Conservation (phyloP, 2,113 vertebrate species). For the Illadopsis cleaveri region DNA sequence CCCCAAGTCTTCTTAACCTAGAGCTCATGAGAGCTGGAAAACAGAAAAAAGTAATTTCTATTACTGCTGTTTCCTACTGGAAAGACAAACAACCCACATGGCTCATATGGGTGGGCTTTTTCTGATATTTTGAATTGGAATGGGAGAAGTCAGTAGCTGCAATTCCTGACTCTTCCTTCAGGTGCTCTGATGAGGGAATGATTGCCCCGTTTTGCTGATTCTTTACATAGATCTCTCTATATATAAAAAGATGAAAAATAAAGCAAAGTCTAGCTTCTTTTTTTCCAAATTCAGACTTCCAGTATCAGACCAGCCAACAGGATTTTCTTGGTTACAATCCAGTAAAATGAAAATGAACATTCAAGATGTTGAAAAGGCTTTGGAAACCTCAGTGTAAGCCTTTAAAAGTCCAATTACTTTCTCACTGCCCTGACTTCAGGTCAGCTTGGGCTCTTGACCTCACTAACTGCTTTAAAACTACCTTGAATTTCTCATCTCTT, state of each 20-base stretch:
- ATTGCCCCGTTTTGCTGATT: neutral
- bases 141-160: neutral
- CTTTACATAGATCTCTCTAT: neutral
- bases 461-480: conserved; percentile 5
- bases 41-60: neutral
- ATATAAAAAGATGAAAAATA: neutral
- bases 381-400: conserved; percentile 18
- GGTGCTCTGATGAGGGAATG: neutral
- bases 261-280: neutral
- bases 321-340: conserved; percentile 20
- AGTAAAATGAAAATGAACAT: conserved; percentile 7
- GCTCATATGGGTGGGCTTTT: neutral
- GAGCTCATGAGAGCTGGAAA: neutral
- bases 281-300: neutral
- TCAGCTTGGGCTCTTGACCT: conserved; percentile 45
- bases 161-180: neutral
- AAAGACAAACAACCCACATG: neutral
- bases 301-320: conserved; percentile 1
- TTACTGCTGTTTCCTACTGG: neutral
- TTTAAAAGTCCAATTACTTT: conserved; percentile 26
- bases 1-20: neutral
- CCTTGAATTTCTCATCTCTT: conserved; percentile 19
- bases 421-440: neutral
- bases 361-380: conserved; percentile 12
- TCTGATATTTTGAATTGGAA: neutral